Conservation (phyloP, 2,888 invertebrate species). For the Magallana nippona region DNA sequence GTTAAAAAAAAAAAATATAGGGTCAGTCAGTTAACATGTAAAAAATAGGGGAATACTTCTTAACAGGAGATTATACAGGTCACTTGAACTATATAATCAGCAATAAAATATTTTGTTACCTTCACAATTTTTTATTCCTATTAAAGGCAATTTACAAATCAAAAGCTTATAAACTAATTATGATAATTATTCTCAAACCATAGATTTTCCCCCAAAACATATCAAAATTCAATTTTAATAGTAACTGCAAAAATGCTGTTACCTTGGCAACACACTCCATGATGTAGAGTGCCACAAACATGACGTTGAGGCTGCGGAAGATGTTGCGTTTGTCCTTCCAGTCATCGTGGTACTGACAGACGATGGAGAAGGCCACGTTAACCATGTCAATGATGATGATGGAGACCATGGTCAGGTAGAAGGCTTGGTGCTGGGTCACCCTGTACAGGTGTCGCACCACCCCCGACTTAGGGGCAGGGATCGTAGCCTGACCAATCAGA, state of each 20-base stretch:
- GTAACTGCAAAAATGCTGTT: conserved; percentile 26
- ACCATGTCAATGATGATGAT: conserved; percentile 67
- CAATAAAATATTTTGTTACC: no score
- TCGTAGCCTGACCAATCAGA: conserved; percentile 52
- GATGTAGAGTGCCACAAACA: conserved; percentile 67
- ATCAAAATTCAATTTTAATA: no score
- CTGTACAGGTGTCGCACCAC: conserved; percentile 48
- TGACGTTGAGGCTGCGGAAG: conserved; percentile 63
- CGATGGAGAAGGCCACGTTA: conserved; percentile 61
- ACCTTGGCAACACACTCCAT: conserved; percentile 71
- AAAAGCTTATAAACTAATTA: no score
- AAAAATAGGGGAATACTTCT: no score
- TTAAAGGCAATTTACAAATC: no score
- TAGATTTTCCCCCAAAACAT: no score
- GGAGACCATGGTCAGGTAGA: conserved; percentile 62
- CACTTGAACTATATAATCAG: no score
- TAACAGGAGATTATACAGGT: no score
- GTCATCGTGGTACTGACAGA: conserved; percentile 55
- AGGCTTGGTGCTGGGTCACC: conserved; percentile 57
- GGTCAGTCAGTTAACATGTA: no score
- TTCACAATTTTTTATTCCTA: no score
- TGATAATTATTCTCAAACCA: no score
- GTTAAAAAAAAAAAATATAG: not conserved
- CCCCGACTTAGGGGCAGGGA: conserved; percentile 50
- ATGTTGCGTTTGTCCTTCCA: conserved; percentile 55